phyloP scores from a whole-genome alignment of 1,140 invertebrate species.

The Solenopsis fugax region DNA sequence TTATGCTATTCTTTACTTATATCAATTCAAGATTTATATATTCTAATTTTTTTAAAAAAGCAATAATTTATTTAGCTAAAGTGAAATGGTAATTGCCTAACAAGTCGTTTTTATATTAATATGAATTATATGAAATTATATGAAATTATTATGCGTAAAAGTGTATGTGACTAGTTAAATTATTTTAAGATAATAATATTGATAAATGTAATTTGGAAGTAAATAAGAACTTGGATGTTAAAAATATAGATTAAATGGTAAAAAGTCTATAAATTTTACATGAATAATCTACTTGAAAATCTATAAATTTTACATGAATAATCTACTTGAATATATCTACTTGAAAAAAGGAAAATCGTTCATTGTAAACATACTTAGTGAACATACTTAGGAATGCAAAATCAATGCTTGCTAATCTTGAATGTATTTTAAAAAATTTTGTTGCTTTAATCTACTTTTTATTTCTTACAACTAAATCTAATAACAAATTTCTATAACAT shows the following conservation, averaged over 20 bases:
- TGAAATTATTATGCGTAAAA: neutral
- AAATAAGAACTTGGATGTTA: slow-evolving; percentile 7
- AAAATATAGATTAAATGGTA: neutral
- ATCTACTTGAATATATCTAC: no score
- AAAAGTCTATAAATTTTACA: slow-evolving; percentile 9
- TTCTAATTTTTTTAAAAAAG: neutral
- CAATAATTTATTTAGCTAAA: neutral
- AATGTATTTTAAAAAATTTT: slow-evolving; percentile 21
- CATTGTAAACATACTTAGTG: neutral
- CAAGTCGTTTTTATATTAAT: slow-evolving; percentile 9
- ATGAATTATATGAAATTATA: neutral
- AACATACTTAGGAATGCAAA: neutral
- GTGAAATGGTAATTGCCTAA: neutral
- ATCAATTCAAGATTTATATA: neutral
- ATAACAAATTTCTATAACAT: slow-evolving; percentile 25
- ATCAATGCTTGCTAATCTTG: neutral
- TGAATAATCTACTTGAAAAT: no score
- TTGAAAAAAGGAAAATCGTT: neutral
- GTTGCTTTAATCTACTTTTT: neutral
- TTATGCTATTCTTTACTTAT: neutral
- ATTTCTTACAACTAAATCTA: slow-evolving; percentile 40
- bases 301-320: no score
- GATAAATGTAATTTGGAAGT: neutral
- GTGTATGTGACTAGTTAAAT: slow-evolving; percentile 6
- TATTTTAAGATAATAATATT: neutral